Base-by-base conservation (phyloP, 1,140 invertebrate genomes). In the Latrodectus geometricus region DNA sequence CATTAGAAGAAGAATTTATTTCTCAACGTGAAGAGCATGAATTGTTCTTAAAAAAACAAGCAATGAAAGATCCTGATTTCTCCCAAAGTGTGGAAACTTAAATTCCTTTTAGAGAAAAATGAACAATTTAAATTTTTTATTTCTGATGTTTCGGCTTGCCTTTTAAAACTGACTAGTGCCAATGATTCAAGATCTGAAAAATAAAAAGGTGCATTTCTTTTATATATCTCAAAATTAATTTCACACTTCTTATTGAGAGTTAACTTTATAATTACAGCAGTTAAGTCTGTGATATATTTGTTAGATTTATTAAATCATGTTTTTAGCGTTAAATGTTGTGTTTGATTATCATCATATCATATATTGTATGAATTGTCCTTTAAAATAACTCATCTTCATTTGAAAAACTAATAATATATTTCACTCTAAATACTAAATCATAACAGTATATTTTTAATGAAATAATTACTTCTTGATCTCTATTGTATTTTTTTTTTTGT, bases 21-120 rank as follows among this genome's bases (percentile, higher is more conserved):
- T 92, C 94, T 86, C 95, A 97, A 90, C 91, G 95, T 87, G 95
- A 96, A 89, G 96, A 97, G 89, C 96, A 96, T 91, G 95, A 96
- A 91, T 92, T 50, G 56, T 17, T 83, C 50, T 52, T 83, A 20
- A 74, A 83, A 75, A 15, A 66, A 21, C 54, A 54, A 48, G 21
- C 73, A 73, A 52, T 12, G 65, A n/a, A 21, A 52, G 72, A 61
- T 12, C 35, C 48, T 61, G 50, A 66, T 50, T 15, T 49, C 9
- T 50, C 69, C n/a, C 49, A n/a, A 50, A 54, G 23, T 80, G 21
- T 48, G n/a, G 68, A 80, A 35, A 70, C 68, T 54, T 61, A 35
- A 35, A 35, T 35, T 35, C 35, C 1, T 35, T 35, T 35, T 35
- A 3, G n/a, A 35, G 8, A 61, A 61, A 61, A 61, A 61, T 61